A percentile compares a stretch with the other conserved stretches of the same genome.
Evolutionary conservation across 2,888 invertebrate genomes (phyloP).

Genomic region (Campoplex capitator): DNA sequence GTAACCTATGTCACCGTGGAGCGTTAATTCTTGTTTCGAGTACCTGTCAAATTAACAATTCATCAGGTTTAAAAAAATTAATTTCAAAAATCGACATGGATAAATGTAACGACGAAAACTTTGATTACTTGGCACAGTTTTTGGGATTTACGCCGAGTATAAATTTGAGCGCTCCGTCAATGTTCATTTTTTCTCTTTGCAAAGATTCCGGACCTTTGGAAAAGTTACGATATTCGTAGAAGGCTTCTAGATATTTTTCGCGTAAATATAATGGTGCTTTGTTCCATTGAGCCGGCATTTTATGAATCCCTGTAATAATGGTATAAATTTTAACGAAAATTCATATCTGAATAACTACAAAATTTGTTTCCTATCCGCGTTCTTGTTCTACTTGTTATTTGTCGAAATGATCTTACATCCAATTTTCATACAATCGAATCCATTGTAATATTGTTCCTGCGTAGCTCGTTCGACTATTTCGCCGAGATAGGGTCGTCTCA

Average conservation of each 20-base stretch:
- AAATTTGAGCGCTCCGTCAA: slow-evolving; percentile 92
- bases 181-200: slow-evolving; percentile 89
- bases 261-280: slow-evolving; percentile 89
- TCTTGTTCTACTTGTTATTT: not conserved
- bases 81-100: slow-evolving; percentile 28
- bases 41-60: slow-evolving; percentile 85
- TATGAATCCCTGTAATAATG: slow-evolving; percentile 90
- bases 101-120: slow-evolving; percentile 18
- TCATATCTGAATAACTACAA: not conserved
- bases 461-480: slow-evolving; percentile 97
- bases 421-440: slow-evolving; percentile 95
- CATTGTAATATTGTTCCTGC: slow-evolving; percentile 95
- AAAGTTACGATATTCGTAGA: slow-evolving; percentile 91
- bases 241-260: slow-evolving; percentile 90
- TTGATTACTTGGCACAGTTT: slow-evolving; percentile 87
- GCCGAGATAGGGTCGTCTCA: slow-evolving; percentile 95
- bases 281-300: slow-evolving; percentile 93
- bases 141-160: slow-evolving; percentile 89
- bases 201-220: slow-evolving; percentile 89
- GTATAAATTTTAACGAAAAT: not conserved
- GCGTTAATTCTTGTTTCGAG: slow-evolving; percentile 89
- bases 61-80: not conserved
- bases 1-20: slow-evolving; percentile 95
- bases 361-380: not conserved
- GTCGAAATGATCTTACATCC: slow-evolving; percentile 90